A percentile compares a stretch with the other conserved stretches of the same genome.
These are phyloP conservation scores for Aplidium turbinatum DNA, from an alignment of 23 tunicate genomes.

Conservation along the genomic window DNA sequence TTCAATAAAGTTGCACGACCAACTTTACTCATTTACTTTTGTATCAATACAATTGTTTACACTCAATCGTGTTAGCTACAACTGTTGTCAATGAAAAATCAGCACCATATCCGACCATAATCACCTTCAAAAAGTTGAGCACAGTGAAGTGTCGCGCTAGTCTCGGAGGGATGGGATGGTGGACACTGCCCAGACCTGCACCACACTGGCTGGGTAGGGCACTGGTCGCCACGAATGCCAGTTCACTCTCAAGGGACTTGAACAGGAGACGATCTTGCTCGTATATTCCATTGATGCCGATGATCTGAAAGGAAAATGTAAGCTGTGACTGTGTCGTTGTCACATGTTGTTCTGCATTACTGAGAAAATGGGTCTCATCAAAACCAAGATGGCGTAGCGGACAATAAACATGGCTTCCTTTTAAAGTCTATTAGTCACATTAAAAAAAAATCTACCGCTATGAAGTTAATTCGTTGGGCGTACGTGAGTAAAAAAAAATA, in stretches of 20 bases:
- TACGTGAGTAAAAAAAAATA: too few species aligned
- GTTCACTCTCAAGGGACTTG: constrained; percentile 67
- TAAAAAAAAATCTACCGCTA: neutral
- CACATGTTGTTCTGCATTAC: neutral
- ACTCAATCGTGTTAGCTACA: too few species aligned
- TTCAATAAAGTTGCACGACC: too few species aligned
- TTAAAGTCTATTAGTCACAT: too few species aligned
- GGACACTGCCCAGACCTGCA: constrained; percentile 41
- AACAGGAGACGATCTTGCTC: constrained; percentile 63
- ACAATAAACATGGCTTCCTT: too few species aligned
- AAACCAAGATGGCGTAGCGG: too few species aligned
- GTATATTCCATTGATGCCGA: constrained; percentile 45
- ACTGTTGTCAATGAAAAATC: too few species aligned
- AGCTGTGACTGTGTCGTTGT: neutral
- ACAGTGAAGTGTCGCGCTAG: constrained; percentile 61
- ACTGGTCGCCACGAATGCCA: constrained; percentile 65
- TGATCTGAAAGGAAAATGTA: constrained; percentile 55
- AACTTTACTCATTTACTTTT: too few species aligned
- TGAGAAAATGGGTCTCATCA: neutral
- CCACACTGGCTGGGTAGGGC: constrained; percentile 61
- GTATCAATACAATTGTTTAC: too few species aligned
- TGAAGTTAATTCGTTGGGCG: too few species aligned
- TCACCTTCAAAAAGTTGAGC: constrained; percentile 65
- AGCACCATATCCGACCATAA: too few species aligned
- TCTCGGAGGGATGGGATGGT: constrained; percentile 48